Evolutionary conservation across 2,113 vertebrate species (phyloP), one percentile per base, ranked within the genome.

Genomic region (Spea multiplicata): DNA sequence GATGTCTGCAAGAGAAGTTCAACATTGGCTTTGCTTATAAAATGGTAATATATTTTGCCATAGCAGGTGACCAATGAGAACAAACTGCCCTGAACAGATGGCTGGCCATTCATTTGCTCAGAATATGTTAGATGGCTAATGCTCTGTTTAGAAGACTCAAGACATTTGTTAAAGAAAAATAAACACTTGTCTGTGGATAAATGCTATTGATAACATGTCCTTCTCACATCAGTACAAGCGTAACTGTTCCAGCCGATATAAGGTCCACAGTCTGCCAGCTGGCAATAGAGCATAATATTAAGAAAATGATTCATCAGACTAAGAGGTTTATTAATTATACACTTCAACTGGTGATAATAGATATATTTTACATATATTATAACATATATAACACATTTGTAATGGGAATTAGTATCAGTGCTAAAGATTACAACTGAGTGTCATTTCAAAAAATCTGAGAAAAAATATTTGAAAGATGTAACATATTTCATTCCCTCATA

Each of bases 221-320:
- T 75, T 66, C 73, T 75, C 62, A 75, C 73, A 75, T 75, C 73
- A 66, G 53, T 75, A 62, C 48, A 66, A 45, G 47, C 46, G 47
- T 66, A 50, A 66, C 52, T 52, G 62, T 75, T 66, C 66, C 61
- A 16, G 16, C 50, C 17, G 67, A 49, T 70, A 8, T 12, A 65
- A 66, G 30, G 13, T 6, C 62, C 62, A 55, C 10, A 44, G 73
- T 62, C 50, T 75, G 73, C 73, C 73, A 75, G 73, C 62, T 75
- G 73, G 73, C 73, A 75, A 59, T 44, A 45, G 2, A 45, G 49
- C 73, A 4, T 53, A 45, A 52, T 75, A 53, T 66, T 75, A 66
- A 66, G 62, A 52, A 75, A 75, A 66, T 75, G 49, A 66, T 53
- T 53, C 73, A 75, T 75, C 65, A 53, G 9, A 47, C 62, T 75